A percentile compares a stretch with the other conserved stretches of the same genome.
Conservation (phyloP, 2,113 vertebrate species). For the Aphelocoma coerulescens region DNA sequence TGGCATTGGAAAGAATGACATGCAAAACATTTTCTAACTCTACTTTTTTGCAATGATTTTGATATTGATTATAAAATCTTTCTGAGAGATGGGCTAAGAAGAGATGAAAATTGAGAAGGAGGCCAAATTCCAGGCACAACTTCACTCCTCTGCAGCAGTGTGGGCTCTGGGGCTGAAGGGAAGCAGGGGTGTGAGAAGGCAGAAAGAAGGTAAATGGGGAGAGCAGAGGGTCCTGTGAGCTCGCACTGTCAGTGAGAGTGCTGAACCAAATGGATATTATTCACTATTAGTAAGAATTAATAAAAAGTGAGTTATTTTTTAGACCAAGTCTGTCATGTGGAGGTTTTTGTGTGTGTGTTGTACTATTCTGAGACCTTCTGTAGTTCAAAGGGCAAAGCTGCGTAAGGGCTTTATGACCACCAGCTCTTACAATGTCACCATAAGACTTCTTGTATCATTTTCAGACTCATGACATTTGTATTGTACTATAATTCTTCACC, state of each 20-base stretch:
- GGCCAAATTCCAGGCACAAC: fast-evolving
- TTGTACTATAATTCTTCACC: neutral
- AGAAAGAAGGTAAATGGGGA: fast-evolving
- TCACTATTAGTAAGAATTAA: neutral
- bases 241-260: no score
- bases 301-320: fast-evolving
- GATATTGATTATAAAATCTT: neutral
- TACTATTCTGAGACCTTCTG: neutral
- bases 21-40: neutral
- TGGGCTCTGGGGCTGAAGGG: neutral
- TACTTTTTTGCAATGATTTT: neutral
- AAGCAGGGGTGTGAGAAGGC: neutral
- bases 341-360: neutral
- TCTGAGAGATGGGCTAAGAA: neutral
- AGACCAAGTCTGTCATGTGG: neutral
- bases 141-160: fast-evolving
- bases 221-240: neutral
- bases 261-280: neutral
- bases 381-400: neutral
- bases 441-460: neutral
- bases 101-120: neutral
- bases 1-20: neutral
- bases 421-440: neutral
- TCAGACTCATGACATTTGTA: neutral
- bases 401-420: neutral